Percentiles rank a stretch among this genome's conserved stretches.
phyloP scores from a whole-genome alignment of 1,140 invertebrate genomes.

The Megalopta genalis region DNA sequence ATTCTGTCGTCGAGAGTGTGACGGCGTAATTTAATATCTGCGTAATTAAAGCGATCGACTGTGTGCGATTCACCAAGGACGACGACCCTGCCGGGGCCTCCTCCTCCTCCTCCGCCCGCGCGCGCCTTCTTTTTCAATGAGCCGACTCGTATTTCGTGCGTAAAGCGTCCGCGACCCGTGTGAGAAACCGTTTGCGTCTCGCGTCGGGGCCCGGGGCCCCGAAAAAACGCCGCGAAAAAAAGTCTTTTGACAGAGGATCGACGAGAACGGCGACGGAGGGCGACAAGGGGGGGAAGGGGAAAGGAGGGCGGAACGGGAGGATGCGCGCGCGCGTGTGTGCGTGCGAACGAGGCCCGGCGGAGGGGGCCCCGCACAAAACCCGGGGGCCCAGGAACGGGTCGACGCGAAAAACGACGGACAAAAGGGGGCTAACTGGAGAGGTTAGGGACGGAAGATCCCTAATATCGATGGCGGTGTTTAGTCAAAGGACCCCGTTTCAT shows the following conservation, averaged over 20 bases:
- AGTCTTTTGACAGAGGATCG: not conserved
- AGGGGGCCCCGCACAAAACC: conserved; percentile 19
- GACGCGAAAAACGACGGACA: conserved; percentile 22
- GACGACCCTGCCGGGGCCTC: conserved; percentile 14
- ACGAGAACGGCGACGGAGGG: not conserved
- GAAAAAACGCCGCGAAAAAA: not conserved
- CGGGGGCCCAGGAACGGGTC: not conserved
- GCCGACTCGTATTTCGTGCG: conserved; percentile 37
- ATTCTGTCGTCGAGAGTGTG: conserved; percentile 27
- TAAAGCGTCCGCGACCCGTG: conserved; percentile 29
- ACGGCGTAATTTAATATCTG: conserved; percentile 32
- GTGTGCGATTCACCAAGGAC: conserved; percentile 35
- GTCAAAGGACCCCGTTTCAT: conserved; percentile 46
- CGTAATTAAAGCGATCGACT: conserved; percentile 45
- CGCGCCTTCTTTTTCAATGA: conserved; percentile 26
- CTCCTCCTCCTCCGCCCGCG: not conserved
- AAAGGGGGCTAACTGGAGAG: conserved; percentile 27
- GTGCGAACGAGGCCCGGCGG: conserved; percentile 22
- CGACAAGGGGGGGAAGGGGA: no score
- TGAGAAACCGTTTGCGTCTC: conserved; percentile 18
- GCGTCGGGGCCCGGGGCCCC: not conserved
- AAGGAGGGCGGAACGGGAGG: not conserved
- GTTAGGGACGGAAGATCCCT: conserved; percentile 41
- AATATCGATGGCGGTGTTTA: conserved; percentile 46
- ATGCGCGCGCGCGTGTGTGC: not conserved